Evolutionary conservation across 2,888 invertebrate genomes (phyloP).

Genomic region (Pammene aurita): DNA sequence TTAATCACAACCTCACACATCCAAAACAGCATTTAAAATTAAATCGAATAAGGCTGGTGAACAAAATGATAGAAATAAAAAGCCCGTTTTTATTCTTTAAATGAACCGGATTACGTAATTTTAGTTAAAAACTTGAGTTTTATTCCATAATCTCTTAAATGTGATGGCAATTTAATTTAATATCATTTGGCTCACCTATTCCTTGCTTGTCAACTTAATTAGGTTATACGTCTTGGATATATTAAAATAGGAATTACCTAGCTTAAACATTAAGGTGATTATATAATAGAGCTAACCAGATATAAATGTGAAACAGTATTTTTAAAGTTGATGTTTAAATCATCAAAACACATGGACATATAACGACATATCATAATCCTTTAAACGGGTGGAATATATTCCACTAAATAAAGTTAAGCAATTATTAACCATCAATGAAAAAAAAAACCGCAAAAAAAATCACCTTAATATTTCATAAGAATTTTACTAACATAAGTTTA

Average conservation of each 20-base stretch:
- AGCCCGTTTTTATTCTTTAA: neutral
- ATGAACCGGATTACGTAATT: too few relatives aligned
- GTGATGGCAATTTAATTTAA: neutral
- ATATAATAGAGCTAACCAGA: neutral
- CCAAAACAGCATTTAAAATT: conserved; percentile 29
- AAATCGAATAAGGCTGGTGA: conserved; percentile 20
- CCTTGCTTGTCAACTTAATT: conserved; percentile 21
- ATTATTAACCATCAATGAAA: neutral
- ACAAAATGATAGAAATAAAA: neutral
- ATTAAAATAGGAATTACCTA: conserved; percentile 30
- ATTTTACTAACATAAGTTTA: conserved; percentile 7
- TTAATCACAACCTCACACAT: conserved; percentile 38
- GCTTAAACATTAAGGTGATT: conserved; percentile 24
- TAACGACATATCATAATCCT: neutral
- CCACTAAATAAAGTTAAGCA: neutral
- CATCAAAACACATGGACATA: neutral
- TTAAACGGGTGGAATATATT: neutral
- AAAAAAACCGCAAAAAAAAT: conserved; percentile 7
- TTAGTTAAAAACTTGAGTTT: neutral
- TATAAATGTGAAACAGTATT: conserved; percentile 1
- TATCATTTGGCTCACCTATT: neutral
- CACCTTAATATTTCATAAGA: conserved; percentile 29
- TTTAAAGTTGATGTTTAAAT: neutral
- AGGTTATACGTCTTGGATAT: conserved; percentile 16
- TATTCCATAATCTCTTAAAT: neutral